Percentiles rank a stretch among this genome's conserved stretches.
These are phyloP conservation scores for Caerostris darwini DNA, from an alignment of 1,140 invertebrate species.

Conservation along the genomic window DNA sequence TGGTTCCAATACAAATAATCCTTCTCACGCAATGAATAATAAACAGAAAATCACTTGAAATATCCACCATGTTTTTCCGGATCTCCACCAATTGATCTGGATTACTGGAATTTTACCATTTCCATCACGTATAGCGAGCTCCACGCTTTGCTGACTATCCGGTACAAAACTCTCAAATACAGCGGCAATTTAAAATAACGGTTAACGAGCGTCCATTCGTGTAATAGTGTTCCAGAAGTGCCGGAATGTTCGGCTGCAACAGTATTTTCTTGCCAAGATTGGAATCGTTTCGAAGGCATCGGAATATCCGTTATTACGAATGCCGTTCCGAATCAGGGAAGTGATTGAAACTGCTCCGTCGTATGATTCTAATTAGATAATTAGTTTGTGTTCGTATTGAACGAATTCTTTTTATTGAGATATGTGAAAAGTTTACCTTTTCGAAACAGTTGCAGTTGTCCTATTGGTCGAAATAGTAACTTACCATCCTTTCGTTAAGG, in stretches of 20 bases:
- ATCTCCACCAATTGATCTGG: slow-evolving; percentile 3
- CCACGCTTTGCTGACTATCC: slow-evolving; percentile 43
- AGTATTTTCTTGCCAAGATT: not conserved
- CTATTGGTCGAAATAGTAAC: too few species aligned
- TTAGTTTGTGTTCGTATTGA: not conserved
- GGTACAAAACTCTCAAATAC: not conserved
- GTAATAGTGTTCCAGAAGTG: not conserved
- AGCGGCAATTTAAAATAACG: not conserved
- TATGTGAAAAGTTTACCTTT: too few species aligned
- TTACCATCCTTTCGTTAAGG: too few species aligned
- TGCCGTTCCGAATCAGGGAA: not conserved
- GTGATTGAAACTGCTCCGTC: not conserved
- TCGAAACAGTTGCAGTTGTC: too few species aligned
- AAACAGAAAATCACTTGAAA: slow-evolving; percentile 30
- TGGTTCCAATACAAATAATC: not conserved
- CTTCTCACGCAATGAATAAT: not conserved
- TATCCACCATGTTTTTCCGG: not conserved
- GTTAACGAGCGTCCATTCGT: not conserved
- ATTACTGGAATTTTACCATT: slow-evolving; percentile 20
- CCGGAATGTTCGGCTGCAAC: not conserved
- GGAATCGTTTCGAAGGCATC: not conserved
- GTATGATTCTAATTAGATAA: not conserved
- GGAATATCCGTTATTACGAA: not conserved
- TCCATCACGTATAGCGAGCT: not conserved
- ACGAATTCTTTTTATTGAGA: too few species aligned